phyloP scores from a whole-genome alignment of 1,140 invertebrate species.

The Lamellibrachia luymesi region DNA sequence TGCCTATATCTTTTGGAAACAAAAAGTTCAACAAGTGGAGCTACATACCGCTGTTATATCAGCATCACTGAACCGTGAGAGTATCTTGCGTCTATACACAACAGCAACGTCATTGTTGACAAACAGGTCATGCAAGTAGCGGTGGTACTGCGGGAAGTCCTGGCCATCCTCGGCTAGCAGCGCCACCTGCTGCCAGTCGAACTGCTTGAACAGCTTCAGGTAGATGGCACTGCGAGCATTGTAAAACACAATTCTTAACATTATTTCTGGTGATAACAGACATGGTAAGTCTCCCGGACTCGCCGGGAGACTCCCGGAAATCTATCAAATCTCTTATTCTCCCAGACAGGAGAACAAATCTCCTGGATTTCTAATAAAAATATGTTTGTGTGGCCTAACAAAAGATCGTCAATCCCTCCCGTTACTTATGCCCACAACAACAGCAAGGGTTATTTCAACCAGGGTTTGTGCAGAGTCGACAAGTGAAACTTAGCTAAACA shows the following conservation, averaged over 20 bases:
- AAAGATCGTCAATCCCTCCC: no score
- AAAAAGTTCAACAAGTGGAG: not conserved
- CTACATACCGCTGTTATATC: constrained; percentile 25
- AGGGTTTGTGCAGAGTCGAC: no score
- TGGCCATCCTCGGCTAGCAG: constrained; percentile 76
- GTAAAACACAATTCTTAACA: not conserved
- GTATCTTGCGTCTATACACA: constrained; percentile 72
- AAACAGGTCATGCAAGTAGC: constrained; percentile 68
- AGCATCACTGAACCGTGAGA: constrained; percentile 50
- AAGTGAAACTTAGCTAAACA: no score
- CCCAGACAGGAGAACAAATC: no score
- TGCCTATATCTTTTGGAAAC: no score
- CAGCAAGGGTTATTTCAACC: no score
- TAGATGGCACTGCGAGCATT: constrained; percentile 64
- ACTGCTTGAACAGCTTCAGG: constrained; percentile 64
- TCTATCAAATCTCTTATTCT: no score
- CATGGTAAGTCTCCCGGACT: no score
- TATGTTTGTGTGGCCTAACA: no score
- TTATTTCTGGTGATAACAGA: not conserved
- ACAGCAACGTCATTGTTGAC: constrained; percentile 67
- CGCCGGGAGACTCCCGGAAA: no score
- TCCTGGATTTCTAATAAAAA: no score
- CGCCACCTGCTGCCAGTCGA: constrained; percentile 72
- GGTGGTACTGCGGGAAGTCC: constrained; percentile 78
- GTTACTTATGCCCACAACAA: no score